These are phyloP conservation scores for Cetoscarus ocellatus DNA, from an alignment of 2,797 vertebrate genomes.

Conservation along the genomic window DNA sequence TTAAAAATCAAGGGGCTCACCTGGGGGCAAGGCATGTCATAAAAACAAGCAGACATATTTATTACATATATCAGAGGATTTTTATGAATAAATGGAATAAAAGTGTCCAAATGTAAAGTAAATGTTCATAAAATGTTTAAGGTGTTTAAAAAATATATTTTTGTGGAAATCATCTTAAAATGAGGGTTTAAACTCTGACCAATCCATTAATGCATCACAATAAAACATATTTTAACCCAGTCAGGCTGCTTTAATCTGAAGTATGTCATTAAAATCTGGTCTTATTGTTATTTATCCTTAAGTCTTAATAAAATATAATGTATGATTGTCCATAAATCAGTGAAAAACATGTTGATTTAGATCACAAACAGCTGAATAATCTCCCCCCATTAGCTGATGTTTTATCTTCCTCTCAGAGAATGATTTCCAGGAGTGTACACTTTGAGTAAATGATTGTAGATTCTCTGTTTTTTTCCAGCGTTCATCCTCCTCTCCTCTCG, in stretches of 20 bases:
- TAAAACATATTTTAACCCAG: background rate
- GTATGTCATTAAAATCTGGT: background rate
- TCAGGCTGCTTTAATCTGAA: constrained; percentile 1
- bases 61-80: too few relatives aligned
- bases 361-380: background rate
- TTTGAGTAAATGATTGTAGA: constrained; percentile 13
- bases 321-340: background rate
- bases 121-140: too few relatives aligned
- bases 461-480: constrained; percentile 5
- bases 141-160: too few relatives aligned
- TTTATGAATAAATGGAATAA: too few relatives aligned
- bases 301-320: background rate
- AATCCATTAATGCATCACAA: background rate
- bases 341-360: background rate
- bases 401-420: constrained; percentile 4
- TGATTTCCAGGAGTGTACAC: constrained; percentile 2
- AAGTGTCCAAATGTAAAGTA: too few relatives aligned
- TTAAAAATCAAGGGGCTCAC: too few relatives aligned
- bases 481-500: constrained; percentile 17
- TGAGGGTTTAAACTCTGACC: background rate
- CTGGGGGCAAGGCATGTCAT: too few relatives aligned
- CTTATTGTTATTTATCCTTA: background rate
- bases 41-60: too few relatives aligned
- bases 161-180: background rate
- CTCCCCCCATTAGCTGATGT: background rate